Percentiles rank a stretch among this genome's conserved stretches.
Evolutionary conservation across 2,888 invertebrate species (phyloP).

Genomic region (Cephus nigrinus): DNA sequence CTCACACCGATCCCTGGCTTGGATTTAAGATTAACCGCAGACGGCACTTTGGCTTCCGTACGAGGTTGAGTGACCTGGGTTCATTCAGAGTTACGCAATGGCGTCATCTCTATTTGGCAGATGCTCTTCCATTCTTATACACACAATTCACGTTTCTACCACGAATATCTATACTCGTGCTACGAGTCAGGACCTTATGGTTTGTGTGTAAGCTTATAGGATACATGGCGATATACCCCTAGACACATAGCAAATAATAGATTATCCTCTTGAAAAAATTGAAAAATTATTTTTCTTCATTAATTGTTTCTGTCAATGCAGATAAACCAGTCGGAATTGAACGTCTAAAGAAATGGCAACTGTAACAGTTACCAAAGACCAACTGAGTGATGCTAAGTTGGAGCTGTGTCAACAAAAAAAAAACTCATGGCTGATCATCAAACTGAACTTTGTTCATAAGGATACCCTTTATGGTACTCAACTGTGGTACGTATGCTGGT

Average conservation of each 20-base stretch:
- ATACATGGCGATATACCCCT: neutral
- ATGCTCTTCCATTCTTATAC: neutral
- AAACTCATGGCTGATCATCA: neutral
- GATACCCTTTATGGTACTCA: neutral
- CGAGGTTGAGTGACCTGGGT: neutral
- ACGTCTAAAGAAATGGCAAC: neutral
- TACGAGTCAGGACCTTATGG: neutral
- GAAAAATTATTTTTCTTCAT: neutral
- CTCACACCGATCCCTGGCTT: neutral
- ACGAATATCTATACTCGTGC: too few relatives aligned
- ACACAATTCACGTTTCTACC: neutral
- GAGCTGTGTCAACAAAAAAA: neutral
- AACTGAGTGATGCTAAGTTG: too few relatives aligned
- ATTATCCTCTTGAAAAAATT: neutral
- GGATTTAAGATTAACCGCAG: neutral
- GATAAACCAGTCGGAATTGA: neutral
- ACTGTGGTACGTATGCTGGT: neutral
- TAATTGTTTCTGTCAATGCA: neutral
- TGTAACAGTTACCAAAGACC: neutral
- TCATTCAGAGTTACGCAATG: neutral
- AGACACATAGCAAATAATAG: neutral
- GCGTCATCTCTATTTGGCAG: neutral
- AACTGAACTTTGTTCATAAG: neutral
- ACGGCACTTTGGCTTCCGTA: neutral
- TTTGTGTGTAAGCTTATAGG: neutral